A percentile compares a stretch with the other conserved stretches of the same genome.
Conservation (phyloP, 2,797 vertebrate genomes). For the Pantherophis alleghaniensis region DNA sequence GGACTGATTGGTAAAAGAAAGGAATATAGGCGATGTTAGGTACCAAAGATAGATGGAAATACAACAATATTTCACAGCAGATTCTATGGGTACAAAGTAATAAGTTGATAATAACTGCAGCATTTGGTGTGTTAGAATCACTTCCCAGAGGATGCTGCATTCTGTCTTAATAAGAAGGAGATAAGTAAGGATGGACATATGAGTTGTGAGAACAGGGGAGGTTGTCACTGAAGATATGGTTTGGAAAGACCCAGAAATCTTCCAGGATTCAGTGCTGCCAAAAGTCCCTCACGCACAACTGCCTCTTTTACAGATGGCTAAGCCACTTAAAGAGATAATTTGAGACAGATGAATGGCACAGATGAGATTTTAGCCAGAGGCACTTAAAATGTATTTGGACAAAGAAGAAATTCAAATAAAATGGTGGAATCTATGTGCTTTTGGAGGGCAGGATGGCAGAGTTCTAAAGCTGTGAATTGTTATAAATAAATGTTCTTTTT, state of each 20-base stretch:
- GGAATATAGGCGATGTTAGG: not conserved
- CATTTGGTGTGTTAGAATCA: not conserved
- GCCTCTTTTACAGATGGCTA: slow-evolving; percentile 47
- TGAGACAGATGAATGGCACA: slow-evolving; percentile 66
- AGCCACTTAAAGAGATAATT: slow-evolving; percentile 56
- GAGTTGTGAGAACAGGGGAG: not conserved
- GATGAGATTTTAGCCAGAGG: slow-evolving; percentile 61
- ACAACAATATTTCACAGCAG: not conserved
- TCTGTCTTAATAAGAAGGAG: not conserved
- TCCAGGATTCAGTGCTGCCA: not conserved
- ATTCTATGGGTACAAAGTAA: not conserved
- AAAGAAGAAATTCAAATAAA: slow-evolving; percentile 42
- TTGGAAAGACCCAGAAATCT: not conserved
- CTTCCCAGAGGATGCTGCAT: not conserved
- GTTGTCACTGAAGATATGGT: not conserved
- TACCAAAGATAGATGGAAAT: not conserved
- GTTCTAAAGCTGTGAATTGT: not conserved
- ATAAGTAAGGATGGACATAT: not conserved
- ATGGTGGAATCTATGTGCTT: slow-evolving; percentile 42
- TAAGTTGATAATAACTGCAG: not conserved
- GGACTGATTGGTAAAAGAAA: not conserved
- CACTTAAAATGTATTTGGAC: not conserved
- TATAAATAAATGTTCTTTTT: not conserved
- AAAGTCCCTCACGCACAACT: not conserved
- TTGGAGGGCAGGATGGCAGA: not conserved